phyloP scores from a whole-genome alignment of 2,797 vertebrate genomes.

The Lutjanus campechanus region DNA sequence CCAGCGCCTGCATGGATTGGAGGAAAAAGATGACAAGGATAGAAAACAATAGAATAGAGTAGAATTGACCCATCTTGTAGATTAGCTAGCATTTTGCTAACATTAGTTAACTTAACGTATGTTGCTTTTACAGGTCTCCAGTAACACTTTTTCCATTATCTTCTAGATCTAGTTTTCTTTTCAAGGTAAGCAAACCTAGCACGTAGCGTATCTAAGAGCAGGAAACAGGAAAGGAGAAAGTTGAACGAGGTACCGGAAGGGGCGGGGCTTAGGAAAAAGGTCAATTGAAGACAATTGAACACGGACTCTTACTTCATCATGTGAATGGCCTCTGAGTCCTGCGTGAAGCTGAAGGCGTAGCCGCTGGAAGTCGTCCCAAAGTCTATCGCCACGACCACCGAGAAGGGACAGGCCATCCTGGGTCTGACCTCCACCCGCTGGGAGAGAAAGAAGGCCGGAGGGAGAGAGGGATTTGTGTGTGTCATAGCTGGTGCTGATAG shows the following conservation, averaged over 20 bases:
- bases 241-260: no score
- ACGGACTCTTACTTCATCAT: slow-evolving; percentile 92
- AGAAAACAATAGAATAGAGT: neutral
- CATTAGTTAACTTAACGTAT: no score
- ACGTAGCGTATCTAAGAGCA: no score
- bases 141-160: no score
- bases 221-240: no score
- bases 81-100: no score
- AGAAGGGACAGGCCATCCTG: slow-evolving; percentile 83
- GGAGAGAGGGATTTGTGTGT: slow-evolving; percentile 1
- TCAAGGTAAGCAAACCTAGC: no score
- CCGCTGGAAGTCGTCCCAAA: slow-evolving; percentile 97
- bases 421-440: slow-evolving; percentile 88
- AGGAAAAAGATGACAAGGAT: slow-evolving; percentile 5
- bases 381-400: slow-evolving; percentile 96
- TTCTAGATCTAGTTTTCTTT: no score
- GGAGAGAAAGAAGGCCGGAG: slow-evolving; percentile 7
- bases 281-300: neutral
- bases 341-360: slow-evolving; percentile 95
- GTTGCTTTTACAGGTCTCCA: no score
- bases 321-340: slow-evolving; percentile 95
- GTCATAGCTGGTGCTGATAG: neutral
- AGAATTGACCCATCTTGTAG: neutral
- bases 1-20: slow-evolving; percentile 89
- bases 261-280: no score